A percentile compares a stretch with the other conserved stretches of the same genome.
Conservation (phyloP, 2,113 vertebrate species). For the Carollia perspicillata region DNA sequence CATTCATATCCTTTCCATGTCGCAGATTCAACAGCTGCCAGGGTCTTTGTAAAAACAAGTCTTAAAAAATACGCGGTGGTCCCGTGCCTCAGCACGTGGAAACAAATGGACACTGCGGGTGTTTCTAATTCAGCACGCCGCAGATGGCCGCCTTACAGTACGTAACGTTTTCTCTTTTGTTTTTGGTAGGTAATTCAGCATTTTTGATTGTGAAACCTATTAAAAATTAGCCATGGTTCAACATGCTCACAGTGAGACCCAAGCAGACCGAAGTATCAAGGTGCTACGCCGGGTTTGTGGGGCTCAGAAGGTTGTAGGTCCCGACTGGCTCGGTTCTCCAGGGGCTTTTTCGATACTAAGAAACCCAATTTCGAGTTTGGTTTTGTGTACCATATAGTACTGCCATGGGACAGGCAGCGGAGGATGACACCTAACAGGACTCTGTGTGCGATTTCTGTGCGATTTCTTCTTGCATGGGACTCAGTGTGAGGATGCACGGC, state of each 20-base stretch:
- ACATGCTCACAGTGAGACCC: neutral
- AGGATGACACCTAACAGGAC: neutral
- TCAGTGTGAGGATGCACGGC: rapidly evolving
- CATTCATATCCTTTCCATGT: slow-evolving; percentile 90
- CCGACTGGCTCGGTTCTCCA: neutral
- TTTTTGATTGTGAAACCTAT: neutral
- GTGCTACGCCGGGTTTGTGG: neutral
- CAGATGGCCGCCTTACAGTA: too few relatives aligned
- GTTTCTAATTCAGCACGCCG: neutral
- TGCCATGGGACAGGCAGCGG: rapidly evolving
- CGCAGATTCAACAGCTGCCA: neutral
- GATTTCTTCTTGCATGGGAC: neutral
- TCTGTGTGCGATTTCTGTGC: neutral
- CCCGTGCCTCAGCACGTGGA: neutral
- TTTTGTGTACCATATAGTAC: neutral
- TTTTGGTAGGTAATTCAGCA: neutral
- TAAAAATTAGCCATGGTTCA: neutral
- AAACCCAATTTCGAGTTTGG: neutral
- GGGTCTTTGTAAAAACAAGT: neutral
- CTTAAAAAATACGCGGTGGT: neutral
- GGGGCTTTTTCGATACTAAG: neutral
- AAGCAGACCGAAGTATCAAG: neutral
- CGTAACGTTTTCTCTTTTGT: neutral
- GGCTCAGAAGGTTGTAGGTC: too few relatives aligned
- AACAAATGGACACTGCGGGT: neutral